Percentiles rank a stretch among this genome's conserved stretches.
phyloP scores from a whole-genome alignment of 2,113 vertebrate genomes.

The Hemiscyllium ocellatum region DNA sequence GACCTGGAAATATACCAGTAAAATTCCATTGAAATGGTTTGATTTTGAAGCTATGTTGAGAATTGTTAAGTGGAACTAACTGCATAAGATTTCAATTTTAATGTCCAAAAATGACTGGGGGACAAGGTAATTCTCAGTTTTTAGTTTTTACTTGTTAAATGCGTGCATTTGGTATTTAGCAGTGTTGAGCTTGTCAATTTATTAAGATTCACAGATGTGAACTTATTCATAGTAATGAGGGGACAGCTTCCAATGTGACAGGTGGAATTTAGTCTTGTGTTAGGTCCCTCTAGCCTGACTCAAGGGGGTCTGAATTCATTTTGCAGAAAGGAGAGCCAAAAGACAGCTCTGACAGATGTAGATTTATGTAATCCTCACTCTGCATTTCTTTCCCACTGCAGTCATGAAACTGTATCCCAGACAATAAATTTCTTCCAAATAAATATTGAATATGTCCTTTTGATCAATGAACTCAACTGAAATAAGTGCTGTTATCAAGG shows the following conservation, averaged over 20 bases:
- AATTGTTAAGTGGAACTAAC: neutral
- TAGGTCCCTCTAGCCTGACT: neutral
- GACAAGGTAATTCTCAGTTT: neutral
- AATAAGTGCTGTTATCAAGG: constrained; percentile 17
- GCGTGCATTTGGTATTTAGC: neutral
- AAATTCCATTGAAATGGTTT: neutral
- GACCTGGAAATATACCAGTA: neutral
- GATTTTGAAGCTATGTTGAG: neutral
- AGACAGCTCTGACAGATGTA: constrained; percentile 11
- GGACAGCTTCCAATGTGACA: constrained; percentile 11
- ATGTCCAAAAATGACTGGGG: neutral
- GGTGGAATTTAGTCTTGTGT: constrained; percentile 16
- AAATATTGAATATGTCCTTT: constrained; percentile 28
- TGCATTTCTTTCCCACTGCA: neutral
- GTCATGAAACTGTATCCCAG: neutral
- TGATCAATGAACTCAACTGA: constrained; percentile 11
- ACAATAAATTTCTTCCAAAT: constrained; percentile 18
- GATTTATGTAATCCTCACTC: constrained; percentile 19
- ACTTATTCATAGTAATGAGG: neutral
- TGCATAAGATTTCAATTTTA: neutral
- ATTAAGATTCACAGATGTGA: neutral
- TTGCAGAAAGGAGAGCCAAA: constrained; percentile 10
- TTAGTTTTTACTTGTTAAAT: neutral
- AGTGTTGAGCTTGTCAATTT: neutral
- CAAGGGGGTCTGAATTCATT: constrained; percentile 17